phyloP scores from a whole-genome alignment of 2,888 invertebrate species.

The Balanococcus diminutus region DNA sequence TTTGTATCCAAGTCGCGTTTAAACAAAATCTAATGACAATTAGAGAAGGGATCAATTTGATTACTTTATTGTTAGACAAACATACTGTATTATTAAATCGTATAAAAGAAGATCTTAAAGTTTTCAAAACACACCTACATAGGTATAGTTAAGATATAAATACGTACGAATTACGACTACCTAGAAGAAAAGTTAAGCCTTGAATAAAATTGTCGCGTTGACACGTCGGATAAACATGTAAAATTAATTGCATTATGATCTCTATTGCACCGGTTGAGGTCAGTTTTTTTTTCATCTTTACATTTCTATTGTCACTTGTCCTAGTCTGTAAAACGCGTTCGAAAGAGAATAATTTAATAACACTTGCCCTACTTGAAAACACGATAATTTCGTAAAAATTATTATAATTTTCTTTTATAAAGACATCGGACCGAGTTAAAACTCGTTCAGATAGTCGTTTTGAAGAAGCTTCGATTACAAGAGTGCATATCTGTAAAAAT shows the following conservation, averaged over 20 bases:
- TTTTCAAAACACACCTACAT: neutral
- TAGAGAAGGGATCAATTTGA: too few relatives aligned
- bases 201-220: constrained; percentile 10
- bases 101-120: neutral
- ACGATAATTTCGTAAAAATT: constrained; percentile 14
- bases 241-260: constrained; percentile 30
- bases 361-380: constrained; percentile 15
- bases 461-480: neutral
- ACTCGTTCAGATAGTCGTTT: constrained; percentile 6
- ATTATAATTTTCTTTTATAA: constrained; percentile 5
- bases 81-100: too few relatives aligned
- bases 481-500: neutral
- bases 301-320: constrained; percentile 15
- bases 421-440: neutral
- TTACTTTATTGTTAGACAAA: too few relatives aligned
- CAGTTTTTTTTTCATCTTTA: neutral
- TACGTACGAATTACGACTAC: neutral
- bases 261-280: neutral
- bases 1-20: too few relatives aligned
- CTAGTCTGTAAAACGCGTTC: neutral
- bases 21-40: too few relatives aligned
- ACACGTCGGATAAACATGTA: constrained; percentile 11
- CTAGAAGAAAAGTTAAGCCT: constrained; percentile 20
- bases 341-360: constrained; percentile 8
- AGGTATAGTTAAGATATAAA: too few relatives aligned